A percentile compares a stretch with the other conserved stretches of the same genome.
Evolutionary conservation across 2,888 invertebrate genomes (phyloP).

Genomic region (Rhagonycha lutea): DNA sequence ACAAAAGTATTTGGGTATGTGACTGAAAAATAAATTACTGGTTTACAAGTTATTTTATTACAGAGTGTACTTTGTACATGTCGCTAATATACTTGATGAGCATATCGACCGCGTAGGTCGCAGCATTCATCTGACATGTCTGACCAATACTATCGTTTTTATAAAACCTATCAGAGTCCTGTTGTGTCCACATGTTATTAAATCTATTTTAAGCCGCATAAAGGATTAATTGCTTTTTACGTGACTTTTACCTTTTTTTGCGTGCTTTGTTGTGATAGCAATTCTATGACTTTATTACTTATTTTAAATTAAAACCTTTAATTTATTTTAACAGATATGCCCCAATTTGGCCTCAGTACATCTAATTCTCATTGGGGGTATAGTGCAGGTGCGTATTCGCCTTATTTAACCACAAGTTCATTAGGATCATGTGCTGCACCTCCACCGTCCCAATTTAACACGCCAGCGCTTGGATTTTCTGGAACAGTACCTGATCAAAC

Average conservation of each 20-base stretch:
- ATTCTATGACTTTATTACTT: background rate
- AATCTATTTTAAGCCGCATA: conserved; percentile 49
- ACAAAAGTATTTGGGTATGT: conserved; percentile 5
- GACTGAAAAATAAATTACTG: conserved; percentile 12
- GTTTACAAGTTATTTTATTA: conserved; percentile 24
- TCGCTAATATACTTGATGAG: conserved; percentile 48
- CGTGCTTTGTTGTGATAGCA: conserved; percentile 12
- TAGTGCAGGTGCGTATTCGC: conserved; percentile 84
- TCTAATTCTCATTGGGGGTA: conserved; percentile 90
- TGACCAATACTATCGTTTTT: conserved; percentile 31
- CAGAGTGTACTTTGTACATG: conserved; percentile 45
- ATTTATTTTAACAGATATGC: conserved; percentile 69
- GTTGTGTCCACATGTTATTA: conserved; percentile 50
- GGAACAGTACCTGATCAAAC: conserved; percentile 70
- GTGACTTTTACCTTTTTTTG: conserved; percentile 30
- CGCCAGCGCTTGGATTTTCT: conserved; percentile 73
- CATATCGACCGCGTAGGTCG: conserved; percentile 43
- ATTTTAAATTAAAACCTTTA: background rate
- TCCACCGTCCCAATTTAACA: conserved; percentile 71
- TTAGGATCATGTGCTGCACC: conserved; percentile 78
- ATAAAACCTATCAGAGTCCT: conserved; percentile 38
- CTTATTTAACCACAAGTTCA: conserved; percentile 73
- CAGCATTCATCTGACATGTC: conserved; percentile 34
- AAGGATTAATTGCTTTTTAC: conserved; percentile 52
- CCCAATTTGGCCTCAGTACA: conserved; percentile 82